A percentile compares a stretch with the other conserved stretches of the same genome.
phyloP scores from a whole-genome alignment of 2,888 invertebrate genomes.

The Proisotoma minuta region DNA sequence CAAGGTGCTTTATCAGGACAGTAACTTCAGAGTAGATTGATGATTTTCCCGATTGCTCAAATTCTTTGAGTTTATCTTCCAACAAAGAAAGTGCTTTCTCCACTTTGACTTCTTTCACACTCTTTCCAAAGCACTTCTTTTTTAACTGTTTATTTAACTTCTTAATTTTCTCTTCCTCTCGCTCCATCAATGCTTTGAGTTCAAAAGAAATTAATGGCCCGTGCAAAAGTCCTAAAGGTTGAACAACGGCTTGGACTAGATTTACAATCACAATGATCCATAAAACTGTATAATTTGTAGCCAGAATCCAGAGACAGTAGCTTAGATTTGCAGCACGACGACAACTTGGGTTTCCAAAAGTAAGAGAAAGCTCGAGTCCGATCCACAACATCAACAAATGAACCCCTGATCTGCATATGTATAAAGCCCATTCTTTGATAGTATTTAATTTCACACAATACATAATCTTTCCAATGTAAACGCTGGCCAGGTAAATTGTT shows the following conservation, averaged over 20 bases:
- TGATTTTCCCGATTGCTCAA: conserved; percentile 18
- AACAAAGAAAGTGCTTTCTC: conserved; percentile 17
- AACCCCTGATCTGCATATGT: conserved; percentile 28
- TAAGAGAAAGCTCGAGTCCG: conserved; percentile 39
- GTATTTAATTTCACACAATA: conserved; percentile 40
- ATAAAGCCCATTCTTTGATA: conserved; percentile 40
- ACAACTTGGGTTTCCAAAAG: conserved; percentile 55
- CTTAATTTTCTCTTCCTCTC: conserved; percentile 15
- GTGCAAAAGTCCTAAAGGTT: conserved; percentile 37
- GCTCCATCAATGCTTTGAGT: conserved; percentile 20
- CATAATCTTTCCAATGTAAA: conserved; percentile 60
- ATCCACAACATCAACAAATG: conserved; percentile 40
- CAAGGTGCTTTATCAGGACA: conserved; percentile 13
- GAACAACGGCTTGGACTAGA: conserved; percentile 30
- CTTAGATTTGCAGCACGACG: conserved; percentile 77
- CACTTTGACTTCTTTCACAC: conserved; percentile 11
- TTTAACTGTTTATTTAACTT: conserved; percentile 17
- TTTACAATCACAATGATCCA: conserved; percentile 51
- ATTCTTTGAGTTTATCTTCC: conserved; percentile 22
- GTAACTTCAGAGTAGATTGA: conserved; percentile 13
- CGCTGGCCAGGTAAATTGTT: conserved; percentile 72
- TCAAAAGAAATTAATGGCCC: conserved; percentile 42
- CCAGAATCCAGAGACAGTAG: conserved; percentile 72
- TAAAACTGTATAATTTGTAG: conserved; percentile 59
- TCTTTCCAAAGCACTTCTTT: conserved; percentile 11